phyloP scores from a whole-genome alignment of 2,797 vertebrate species.

The Sorex maritimensis region DNA sequence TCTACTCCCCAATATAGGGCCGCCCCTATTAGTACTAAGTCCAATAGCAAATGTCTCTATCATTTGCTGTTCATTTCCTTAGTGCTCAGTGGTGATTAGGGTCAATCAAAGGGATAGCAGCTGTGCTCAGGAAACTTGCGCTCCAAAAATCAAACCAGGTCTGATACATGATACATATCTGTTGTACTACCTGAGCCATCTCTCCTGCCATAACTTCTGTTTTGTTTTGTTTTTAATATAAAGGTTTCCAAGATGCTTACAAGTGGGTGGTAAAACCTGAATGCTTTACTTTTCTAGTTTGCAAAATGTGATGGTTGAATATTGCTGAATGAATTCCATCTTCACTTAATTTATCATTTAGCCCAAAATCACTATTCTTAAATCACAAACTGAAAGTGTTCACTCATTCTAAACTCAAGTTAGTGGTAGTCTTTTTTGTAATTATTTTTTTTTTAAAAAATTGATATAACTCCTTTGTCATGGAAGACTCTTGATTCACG shows the following conservation, averaged over 20 bases:
- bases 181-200: too few relatives aligned
- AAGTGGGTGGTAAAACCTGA: neutral
- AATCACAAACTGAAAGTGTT: neutral
- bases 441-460: neutral
- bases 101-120: too few relatives aligned
- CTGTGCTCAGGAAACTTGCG: too few relatives aligned
- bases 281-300: neutral
- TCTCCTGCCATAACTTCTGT: too few relatives aligned
- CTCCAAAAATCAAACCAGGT: too few relatives aligned
- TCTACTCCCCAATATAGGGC: too few relatives aligned
- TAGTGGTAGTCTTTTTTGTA: neutral
- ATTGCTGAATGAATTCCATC: neutral
- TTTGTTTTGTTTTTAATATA: too few relatives aligned
- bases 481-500: constrained; percentile 3
- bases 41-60: too few relatives aligned
- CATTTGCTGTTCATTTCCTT: too few relatives aligned
- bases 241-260: neutral
- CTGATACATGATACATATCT: too few relatives aligned
- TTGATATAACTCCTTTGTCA: neutral
- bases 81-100: too few relatives aligned
- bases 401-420: neutral
- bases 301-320: neutral
- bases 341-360: neutral
- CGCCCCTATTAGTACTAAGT: too few relatives aligned
- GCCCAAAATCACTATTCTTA: neutral